Evolutionary conservation across 1,140 invertebrate species (phyloP).

Genomic region (Penaeus vannamei): DNA sequence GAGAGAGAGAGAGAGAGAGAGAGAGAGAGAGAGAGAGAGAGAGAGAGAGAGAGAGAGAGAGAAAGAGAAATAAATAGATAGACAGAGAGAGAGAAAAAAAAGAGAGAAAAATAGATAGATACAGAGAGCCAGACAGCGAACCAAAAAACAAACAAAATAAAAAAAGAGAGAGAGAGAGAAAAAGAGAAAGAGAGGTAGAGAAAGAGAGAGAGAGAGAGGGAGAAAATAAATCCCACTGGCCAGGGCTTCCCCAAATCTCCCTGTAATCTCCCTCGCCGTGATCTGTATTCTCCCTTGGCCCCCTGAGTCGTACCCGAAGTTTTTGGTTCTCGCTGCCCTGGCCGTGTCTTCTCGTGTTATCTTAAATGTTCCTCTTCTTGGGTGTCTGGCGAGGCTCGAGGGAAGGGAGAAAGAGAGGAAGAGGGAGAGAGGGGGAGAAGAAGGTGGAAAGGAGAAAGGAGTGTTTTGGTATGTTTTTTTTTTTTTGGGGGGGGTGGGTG

Average conservation of each 20-base stretch:
- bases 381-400: too few species aligned
- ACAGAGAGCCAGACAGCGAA: too few species aligned
- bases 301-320: not conserved
- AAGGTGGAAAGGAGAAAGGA: not conserved
- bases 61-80: not conserved
- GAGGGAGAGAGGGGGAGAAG: too few species aligned
- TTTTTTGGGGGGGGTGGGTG: not conserved
- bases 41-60: conserved; percentile 2
- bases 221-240: not conserved
- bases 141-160: not conserved
- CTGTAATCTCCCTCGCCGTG: too few species aligned
- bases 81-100: not conserved
- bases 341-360: too few species aligned
- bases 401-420: not conserved
- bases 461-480: too few species aligned
- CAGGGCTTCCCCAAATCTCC: too few species aligned
- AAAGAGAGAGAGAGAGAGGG: conserved; percentile 1
- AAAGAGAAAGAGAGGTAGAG: not conserved
- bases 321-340: not conserved
- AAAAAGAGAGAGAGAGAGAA: not conserved
- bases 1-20: too few species aligned
- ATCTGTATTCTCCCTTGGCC: too few species aligned
- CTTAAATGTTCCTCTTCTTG: too few species aligned
- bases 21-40: too few species aligned
- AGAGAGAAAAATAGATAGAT: too few species aligned